These are phyloP conservation scores for Stomatorhinus ivindoensis DNA, from an alignment of 2,113 vertebrate species.

Conservation along the genomic window DNA sequence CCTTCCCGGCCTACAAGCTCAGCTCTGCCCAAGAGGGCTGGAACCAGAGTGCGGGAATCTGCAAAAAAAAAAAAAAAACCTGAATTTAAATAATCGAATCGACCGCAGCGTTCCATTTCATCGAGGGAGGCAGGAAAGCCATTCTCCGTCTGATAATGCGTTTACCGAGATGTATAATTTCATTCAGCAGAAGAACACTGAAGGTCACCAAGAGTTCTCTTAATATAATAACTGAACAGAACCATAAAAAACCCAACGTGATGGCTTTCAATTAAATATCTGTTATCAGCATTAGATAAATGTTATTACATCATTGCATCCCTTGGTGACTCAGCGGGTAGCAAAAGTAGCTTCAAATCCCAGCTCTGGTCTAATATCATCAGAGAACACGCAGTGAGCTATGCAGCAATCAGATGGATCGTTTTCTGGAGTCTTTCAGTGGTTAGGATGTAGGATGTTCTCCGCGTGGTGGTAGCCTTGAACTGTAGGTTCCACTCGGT, in stretches of 20 bases:
- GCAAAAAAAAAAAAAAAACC: not conserved
- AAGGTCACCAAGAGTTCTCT: not conserved
- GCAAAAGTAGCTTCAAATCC: not conserved
- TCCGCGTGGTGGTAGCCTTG: not conserved
- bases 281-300: not conserved
- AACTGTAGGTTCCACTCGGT: not conserved
- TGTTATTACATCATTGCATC: not conserved
- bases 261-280: not conserved
- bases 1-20: not conserved
- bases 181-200: constrained; percentile 39
- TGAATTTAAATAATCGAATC: constrained; percentile 28
- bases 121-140: constrained; percentile 24
- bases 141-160: constrained; percentile 31
- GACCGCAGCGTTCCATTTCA: constrained; percentile 21
- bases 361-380: not conserved
- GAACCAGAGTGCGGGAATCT: not conserved
- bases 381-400: not conserved
- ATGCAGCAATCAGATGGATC: not conserved
- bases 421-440: not conserved
- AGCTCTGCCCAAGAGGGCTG: not conserved
- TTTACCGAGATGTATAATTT: constrained; percentile 49
- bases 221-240: not conserved
- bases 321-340: not conserved
- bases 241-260: not conserved
- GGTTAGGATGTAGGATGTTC: not conserved